Evolutionary conservation across 2,797 vertebrate genomes (phyloP), one percentile per base, ranked within the genome.

Genomic region (Microhierax caerulescens): DNA sequence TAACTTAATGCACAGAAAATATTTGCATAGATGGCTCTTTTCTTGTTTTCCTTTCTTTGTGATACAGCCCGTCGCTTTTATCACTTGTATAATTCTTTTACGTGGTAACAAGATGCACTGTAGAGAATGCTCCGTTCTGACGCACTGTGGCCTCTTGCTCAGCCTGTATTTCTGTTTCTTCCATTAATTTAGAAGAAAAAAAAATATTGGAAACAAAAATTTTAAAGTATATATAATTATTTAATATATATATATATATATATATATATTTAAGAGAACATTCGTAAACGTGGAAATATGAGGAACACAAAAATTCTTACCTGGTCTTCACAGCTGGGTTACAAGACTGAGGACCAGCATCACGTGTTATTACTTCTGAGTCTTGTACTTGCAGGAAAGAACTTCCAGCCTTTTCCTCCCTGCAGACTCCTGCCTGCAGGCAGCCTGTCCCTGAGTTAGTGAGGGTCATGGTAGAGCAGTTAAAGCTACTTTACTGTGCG

Each of bases 21-120:
- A 34, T 45, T 69, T 82, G n/a, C 39, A 32, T 13, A 61, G 41
- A 15, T 39, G 51, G 5, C 17, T 85, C 13, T 36, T 27, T 69
- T n/a, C 14, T 74, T 17, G 16, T 53, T 78, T 69, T 68, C 23
- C 11, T 68, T 48, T 51, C 27, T 53, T 90, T 83, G 47, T 0
- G 3, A 14, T 61, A 11, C 8, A 47, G 7, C 9, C 30, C 18
- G 7, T 59, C 0, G 0, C 30, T 87, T 21, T 57, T 36, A 32
- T 4, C 5, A 4, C 13, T 53, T 59, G 28, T 50, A 13, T 13
- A 59, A 69, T 45, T 63, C 39, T 88, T 34, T 43, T 59, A 37
- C 7, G 15, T 21, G 57, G 34, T 23, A 61, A 41, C 28, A 57
- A 60, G 56, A 65, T 41, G 34, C 23, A 8, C 15, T 69, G 65